A percentile compares a stretch with the other conserved stretches of the same genome.
Evolutionary conservation across 2,888 invertebrate genomes (phyloP).

Genomic region (Lasioglossum oenotherae): DNA sequence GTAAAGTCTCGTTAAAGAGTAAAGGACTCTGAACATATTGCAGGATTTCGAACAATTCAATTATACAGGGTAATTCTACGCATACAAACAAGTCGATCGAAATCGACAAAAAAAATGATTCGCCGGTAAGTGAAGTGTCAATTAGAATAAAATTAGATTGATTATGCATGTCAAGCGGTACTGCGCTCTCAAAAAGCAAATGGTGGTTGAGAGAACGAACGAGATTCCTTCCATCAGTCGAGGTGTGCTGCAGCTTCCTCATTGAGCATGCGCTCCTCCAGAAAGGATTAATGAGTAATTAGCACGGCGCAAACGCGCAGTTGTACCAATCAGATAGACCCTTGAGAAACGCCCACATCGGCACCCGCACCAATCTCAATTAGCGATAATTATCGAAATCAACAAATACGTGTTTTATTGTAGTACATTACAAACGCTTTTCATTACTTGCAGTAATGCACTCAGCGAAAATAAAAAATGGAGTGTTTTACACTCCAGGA

Average conservation of each 20-base stretch:
- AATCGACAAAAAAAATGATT: not conserved
- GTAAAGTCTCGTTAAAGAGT: not conserved
- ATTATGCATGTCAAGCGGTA: not conserved
- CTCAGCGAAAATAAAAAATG: not conserved
- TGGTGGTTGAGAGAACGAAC: not conserved
- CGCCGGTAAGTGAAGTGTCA: not conserved
- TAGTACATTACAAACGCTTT: not conserved
- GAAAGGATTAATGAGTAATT: constrained; percentile 77
- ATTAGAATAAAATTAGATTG: not conserved
- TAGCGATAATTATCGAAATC: not conserved
- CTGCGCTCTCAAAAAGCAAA: not conserved
- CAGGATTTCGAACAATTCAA: too few species aligned
- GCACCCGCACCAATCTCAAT: not conserved
- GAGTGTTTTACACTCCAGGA: not conserved
- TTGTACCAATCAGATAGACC: constrained; percentile 31
- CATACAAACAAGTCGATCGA: too few species aligned
- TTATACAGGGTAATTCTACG: too few species aligned
- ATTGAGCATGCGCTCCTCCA: constrained; percentile 61
- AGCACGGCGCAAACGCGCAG: constrained; percentile 66
- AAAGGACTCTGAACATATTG: too few species aligned
- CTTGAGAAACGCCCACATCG: constrained; percentile 18
- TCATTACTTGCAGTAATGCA: not conserved
- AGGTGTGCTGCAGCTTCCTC: constrained; percentile 9
- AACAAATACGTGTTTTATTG: not conserved
- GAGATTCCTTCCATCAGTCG: not conserved